phyloP scores from a whole-genome alignment of 2,888 invertebrate genomes.

The Reticulitermes lucifugus region DNA sequence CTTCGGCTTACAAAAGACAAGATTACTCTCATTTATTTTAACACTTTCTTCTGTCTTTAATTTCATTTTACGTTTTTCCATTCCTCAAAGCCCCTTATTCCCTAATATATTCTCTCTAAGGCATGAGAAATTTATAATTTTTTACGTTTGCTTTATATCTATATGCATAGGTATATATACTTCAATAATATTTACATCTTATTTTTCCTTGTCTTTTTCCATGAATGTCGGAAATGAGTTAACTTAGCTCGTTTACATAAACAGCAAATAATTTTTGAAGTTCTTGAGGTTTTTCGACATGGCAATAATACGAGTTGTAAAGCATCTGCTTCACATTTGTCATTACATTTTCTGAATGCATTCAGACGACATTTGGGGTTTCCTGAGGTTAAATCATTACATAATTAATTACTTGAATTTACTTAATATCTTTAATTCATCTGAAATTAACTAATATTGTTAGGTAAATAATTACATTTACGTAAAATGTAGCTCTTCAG shows the following conservation, averaged over 20 bases:
- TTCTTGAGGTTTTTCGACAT: neutral
- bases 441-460: too few relatives aligned
- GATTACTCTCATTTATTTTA: conserved; percentile 26
- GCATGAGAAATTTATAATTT: conserved; percentile 9
- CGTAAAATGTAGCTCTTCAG: too few relatives aligned
- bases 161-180: neutral
- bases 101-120: neutral
- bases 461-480: too few relatives aligned
- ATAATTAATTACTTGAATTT: too few relatives aligned
- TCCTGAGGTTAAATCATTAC: too few relatives aligned
- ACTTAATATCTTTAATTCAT: too few relatives aligned
- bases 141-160: neutral
- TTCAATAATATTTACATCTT: neutral
- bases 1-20: neutral
- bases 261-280: conserved; percentile 18
- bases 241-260: conserved; percentile 17
- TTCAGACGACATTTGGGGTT: too few relatives aligned
- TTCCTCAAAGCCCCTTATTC: neutral
- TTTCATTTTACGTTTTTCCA: neutral
- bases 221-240: neutral
- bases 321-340: conserved; percentile 1
- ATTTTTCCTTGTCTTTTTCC: neutral
- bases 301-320: neutral
- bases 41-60: conserved; percentile 29
- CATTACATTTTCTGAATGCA: neutral